These are phyloP conservation scores for Scomber scombrus DNA, from an alignment of 2,113 vertebrate species.

Conservation along the genomic window DNA sequence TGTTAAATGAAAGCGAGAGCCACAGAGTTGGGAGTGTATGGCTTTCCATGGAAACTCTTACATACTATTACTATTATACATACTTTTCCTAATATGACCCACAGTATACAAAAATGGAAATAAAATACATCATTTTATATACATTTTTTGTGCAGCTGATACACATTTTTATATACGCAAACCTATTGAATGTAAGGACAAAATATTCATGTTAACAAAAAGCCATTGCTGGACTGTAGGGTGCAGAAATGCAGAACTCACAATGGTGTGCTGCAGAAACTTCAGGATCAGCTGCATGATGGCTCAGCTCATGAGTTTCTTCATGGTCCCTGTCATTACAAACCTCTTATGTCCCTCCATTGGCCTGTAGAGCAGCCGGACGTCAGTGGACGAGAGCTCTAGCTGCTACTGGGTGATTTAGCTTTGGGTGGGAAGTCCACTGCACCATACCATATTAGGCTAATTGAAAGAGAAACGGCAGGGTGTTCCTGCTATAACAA, in stretches of 20 bases:
- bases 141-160: too few species aligned
- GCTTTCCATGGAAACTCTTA: too few species aligned
- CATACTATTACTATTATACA: too few species aligned
- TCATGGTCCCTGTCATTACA: conserved; percentile 40
- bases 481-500: conserved; percentile 77
- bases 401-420: conserved; percentile 73
- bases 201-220: neutral
- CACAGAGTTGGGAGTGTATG: too few species aligned
- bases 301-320: conserved; percentile 54
- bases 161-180: too few species aligned
- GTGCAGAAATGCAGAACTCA: neutral
- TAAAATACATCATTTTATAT: too few species aligned
- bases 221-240: neutral
- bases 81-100: too few species aligned
- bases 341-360: neutral
- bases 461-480: conserved; percentile 80
- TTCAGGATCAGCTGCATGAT: conserved; percentile 14
- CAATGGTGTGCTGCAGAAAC: neutral
- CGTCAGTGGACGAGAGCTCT: conserved; percentile 20
- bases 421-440: conserved; percentile 51
- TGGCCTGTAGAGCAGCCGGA: conserved; percentile 13
- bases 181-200: too few species aligned
- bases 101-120: too few species aligned
- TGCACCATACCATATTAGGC: conserved; percentile 60
- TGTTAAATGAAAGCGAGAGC: too few species aligned